Conservation (phyloP, 2,888 invertebrate species). For the Emesis castigata region DNA sequence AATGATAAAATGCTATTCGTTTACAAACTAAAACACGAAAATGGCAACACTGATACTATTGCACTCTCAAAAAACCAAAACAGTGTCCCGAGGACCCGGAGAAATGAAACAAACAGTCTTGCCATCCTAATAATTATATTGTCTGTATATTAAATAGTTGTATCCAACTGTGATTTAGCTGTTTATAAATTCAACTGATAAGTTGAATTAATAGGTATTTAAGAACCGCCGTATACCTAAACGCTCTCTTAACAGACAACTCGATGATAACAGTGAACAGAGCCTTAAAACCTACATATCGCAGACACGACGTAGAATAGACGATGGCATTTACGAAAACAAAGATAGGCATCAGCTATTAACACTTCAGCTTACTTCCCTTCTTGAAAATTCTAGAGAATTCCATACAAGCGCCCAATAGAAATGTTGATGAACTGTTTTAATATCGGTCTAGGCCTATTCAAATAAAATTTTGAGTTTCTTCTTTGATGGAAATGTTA, state of each 20-base stretch:
- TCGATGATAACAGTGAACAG: not conserved
- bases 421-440: constrained; percentile 7
- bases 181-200: no score
- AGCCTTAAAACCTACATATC: not conserved
- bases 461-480: not conserved
- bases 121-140: no score
- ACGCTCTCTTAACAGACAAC: not conserved
- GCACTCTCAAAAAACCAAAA: no score
- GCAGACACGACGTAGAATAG: constrained; percentile 8
- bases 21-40: no score
- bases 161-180: no score
- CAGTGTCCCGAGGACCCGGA: no score
- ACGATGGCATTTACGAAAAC: constrained; percentile 72
- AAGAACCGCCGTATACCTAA: not conserved
- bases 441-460: not conserved
- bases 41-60: no score
- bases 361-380: constrained; percentile 74
- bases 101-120: no score
- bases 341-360: constrained; percentile 78
- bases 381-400: constrained; percentile 38
- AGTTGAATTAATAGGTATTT: not conserved
- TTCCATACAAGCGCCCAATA: constrained; percentile 19
- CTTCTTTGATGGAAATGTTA: not conserved
- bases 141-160: no score
- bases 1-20: no score